A percentile compares a stretch with the other conserved stretches of the same genome.
Evolutionary conservation across 1,140 invertebrate species (phyloP).

Genomic region (Zaprionus davidi): DNA sequence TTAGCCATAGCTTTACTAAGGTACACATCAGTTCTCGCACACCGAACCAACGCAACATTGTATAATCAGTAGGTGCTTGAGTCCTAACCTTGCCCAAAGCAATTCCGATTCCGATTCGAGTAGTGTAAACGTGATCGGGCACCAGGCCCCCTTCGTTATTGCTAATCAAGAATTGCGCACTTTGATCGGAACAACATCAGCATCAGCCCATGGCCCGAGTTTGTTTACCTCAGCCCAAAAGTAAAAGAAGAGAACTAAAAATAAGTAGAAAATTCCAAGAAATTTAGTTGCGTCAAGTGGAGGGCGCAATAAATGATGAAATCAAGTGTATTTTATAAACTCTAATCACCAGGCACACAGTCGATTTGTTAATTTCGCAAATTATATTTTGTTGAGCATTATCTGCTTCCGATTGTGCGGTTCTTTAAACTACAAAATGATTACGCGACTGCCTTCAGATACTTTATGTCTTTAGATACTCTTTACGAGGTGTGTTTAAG

Average conservation of each 20-base stretch:
- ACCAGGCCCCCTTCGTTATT: constrained; percentile 21
- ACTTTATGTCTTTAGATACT: constrained; percentile 11
- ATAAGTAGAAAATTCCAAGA: constrained; percentile 26
- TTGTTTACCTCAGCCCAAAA: constrained; percentile 32
- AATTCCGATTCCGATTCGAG: background rate
- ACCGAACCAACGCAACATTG: constrained; percentile 19
- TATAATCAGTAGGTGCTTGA: constrained; percentile 16
- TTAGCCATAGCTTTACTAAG: background rate
- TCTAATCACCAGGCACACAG: constrained; percentile 56
- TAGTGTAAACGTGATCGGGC: constrained; percentile 24
- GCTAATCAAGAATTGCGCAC: constrained; percentile 20
- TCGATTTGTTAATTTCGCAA: constrained; percentile 57
- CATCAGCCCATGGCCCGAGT: constrained; percentile 42
- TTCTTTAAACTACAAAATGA: constrained; percentile 3
- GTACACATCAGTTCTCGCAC: background rate
- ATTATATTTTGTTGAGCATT: constrained; percentile 54
- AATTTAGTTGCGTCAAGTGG: constrained; percentile 29
- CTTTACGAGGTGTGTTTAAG: constrained; percentile 3
- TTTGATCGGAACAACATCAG: constrained; percentile 36
- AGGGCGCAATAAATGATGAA: constrained; percentile 58
- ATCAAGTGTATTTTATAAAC: constrained; percentile 75
- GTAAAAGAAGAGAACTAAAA: background rate
- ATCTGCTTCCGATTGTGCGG: constrained; percentile 51
- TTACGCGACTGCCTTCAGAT: constrained; percentile 6
- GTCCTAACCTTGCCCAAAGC: constrained; percentile 45